Evolutionary conservation across 2,797 vertebrate species (phyloP).

Genomic region (Pangasius larnaudii): DNA sequence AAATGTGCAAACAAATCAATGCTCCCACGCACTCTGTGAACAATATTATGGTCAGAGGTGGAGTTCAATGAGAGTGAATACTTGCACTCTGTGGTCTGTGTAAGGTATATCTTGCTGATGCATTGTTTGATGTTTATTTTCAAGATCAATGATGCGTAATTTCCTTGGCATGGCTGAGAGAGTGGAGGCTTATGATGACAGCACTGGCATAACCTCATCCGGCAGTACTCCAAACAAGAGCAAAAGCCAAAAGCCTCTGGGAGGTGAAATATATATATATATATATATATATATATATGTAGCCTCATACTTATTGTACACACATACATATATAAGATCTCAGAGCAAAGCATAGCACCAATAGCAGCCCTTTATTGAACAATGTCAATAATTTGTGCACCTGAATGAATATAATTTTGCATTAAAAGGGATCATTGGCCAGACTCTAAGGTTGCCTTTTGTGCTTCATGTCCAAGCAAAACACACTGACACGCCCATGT

Average conservation of each 20-base stretch:
- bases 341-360: neutral
- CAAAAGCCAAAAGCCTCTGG: constrained; percentile 30
- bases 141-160: constrained; percentile 31
- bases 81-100: neutral
- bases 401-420: neutral
- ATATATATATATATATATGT: too few relatives aligned
- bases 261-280: neutral
- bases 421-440: neutral
- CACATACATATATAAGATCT: too few relatives aligned
- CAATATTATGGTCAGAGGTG: neutral
- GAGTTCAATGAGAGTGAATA: neutral
- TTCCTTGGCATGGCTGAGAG: constrained; percentile 26
- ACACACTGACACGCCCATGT: neutral
- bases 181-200: constrained; percentile 31
- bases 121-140: constrained; percentile 40
- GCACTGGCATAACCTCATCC: constrained; percentile 33
- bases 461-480: neutral
- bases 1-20: neutral
- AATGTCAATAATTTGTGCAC: neutral
- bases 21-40: neutral
- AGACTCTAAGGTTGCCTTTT: neutral
- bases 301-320: too few relatives aligned
- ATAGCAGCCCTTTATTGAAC: neutral
- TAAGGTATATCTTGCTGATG: constrained; percentile 15
- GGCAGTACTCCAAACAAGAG: constrained; percentile 25